These are phyloP conservation scores for Parnassius smintheus DNA, from an alignment of 2,888 invertebrate species.

Conservation along the genomic window DNA sequence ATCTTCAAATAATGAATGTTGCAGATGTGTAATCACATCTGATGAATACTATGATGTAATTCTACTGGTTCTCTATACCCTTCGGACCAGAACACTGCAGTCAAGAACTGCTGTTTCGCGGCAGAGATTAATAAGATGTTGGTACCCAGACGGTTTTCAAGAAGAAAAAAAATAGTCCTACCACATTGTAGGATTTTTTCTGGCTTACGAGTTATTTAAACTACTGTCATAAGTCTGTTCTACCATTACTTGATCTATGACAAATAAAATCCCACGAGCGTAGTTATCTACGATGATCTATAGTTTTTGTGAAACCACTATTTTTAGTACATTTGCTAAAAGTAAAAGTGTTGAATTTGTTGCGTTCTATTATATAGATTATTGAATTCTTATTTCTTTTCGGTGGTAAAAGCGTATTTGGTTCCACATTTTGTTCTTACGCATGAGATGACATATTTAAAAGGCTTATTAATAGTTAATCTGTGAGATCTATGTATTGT, in stretches of 20 bases:
- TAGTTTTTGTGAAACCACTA: conserved; percentile 59
- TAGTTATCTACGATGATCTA: conserved; percentile 32
- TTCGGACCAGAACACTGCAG: no score
- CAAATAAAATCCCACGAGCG: conserved; percentile 35
- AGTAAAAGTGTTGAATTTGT: conserved; percentile 62
- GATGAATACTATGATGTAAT: no score
- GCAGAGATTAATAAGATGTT: no score
- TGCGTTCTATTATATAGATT: conserved; percentile 35
- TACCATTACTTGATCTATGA: conserved; percentile 32
- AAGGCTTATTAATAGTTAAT: background rate
- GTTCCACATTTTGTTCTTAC: background rate
- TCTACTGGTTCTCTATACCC: no score
- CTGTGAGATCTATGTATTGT: no score
- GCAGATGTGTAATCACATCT: no score
- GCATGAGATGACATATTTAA: background rate
- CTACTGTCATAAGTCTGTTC: conserved; percentile 17
- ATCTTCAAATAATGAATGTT: no score
- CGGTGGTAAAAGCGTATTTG: conserved; percentile 21
- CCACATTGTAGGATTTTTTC: no score
- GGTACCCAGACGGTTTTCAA: no score
- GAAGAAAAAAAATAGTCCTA: no score
- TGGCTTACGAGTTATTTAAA: background rate
- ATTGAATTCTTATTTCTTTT: background rate
- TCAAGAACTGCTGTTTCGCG: no score
- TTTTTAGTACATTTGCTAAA: conserved; percentile 52